Percentiles rank a stretch among this genome's conserved stretches.
These are phyloP conservation scores for Ostrea edulis DNA, from an alignment of 1,140 invertebrate genomes.

Conservation along the genomic window DNA sequence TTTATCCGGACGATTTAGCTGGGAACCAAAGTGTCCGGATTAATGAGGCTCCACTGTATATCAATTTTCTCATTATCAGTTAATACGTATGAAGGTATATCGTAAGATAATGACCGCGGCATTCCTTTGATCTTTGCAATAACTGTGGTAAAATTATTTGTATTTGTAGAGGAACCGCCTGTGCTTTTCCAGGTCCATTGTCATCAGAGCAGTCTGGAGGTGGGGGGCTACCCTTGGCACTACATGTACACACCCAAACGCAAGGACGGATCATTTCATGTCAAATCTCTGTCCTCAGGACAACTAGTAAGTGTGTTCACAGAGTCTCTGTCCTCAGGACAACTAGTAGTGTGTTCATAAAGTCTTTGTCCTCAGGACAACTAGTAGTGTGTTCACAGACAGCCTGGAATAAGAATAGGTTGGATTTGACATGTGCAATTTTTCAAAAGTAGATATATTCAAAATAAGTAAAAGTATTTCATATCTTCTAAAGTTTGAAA, in stretches of 20 bases:
- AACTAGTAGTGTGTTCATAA: background rate
- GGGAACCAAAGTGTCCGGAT: too few relatives aligned
- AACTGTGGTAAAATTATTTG: background rate
- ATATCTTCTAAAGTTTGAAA: too few relatives aligned
- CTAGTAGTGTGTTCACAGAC: background rate
- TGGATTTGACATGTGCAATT: too few relatives aligned
- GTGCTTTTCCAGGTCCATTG: conserved; percentile 59
- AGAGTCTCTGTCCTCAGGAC: conserved; percentile 36
- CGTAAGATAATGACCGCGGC: too few relatives aligned
- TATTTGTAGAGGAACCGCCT: conserved; percentile 56
- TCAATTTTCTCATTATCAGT: too few relatives aligned
- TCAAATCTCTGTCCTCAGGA: conserved; percentile 44
- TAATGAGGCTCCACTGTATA: too few relatives aligned
- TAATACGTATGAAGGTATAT: too few relatives aligned
- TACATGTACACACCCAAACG: conserved; percentile 53
- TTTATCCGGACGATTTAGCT: too few relatives aligned
- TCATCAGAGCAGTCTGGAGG: conserved; percentile 54
- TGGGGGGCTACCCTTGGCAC: conserved; percentile 65
- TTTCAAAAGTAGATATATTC: too few relatives aligned
- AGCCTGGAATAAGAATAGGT: too few relatives aligned
- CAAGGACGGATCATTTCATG: conserved; percentile 46
- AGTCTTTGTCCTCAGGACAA: conserved; percentile 38
- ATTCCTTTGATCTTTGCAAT: background rate
- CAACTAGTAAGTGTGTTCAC: conserved; percentile 21
- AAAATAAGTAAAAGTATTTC: too few relatives aligned